Base-by-base conservation (phyloP, 2,888 invertebrate species). In the Geotrupes spiniger region DNA sequence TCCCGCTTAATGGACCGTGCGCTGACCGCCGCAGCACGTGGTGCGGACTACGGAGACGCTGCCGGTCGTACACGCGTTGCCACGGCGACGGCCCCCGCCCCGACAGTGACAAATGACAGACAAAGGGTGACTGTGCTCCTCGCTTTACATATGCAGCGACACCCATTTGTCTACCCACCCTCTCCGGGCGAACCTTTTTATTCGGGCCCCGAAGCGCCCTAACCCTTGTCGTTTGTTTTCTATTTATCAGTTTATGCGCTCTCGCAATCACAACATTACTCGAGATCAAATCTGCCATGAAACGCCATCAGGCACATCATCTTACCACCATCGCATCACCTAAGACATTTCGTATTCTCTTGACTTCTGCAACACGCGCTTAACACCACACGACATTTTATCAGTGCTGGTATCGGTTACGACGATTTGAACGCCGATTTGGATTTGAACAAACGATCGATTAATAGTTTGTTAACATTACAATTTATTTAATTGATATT, bases 81-180 rank as follows among this genome's bases (percentile, higher is more conserved):
- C 67, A 70, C 69, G 66, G 62, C 63, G 64, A 68, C 70, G 65
- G 60, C 63, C 59, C 66, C 66, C 64, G 68, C 68, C 64, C 64
- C 66, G 70, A 72, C 73, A 72, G 68, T 72, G 73, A 73, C 72
- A 73, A 73, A 73, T 73, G 73, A 72, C 71, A 68, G 72, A 72
- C 71, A 70, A 72, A 72, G 72, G 71, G 72, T 70, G 72, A 69
- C 69, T 69, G 68, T 68, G 68, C 65, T 68, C 65, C 70, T 70
- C 71, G 73, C 70, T 73, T 73, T 74, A 74, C 73, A 73, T 74
- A 74, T 72, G 72, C 72, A 72, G 70, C 70, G 71, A 73, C 73
- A 72, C 72, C 71, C 73, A 74, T 74, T 73, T 74, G 72, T 72
- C 73, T 73, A 64, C 67, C 64, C 63, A 58, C 63, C 64, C 62